Base-by-base conservation (phyloP, 2,888 invertebrate species). In the Lordiphosa fenestrarum region DNA sequence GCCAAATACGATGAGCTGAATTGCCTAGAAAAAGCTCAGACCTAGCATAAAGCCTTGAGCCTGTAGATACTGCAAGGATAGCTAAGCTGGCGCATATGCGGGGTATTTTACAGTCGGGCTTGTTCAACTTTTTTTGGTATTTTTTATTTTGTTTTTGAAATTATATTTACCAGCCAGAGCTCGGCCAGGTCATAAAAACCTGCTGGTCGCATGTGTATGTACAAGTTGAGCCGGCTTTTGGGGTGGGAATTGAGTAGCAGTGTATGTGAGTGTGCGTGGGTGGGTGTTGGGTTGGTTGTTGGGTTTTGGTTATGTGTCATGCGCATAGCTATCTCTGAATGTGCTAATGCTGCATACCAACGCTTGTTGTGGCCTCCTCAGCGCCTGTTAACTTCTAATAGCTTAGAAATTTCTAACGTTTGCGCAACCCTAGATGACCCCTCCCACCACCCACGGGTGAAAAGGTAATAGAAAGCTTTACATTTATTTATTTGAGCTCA, bases 321-420 rank as follows among this genome's bases (percentile, higher is more conserved):
- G 76, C 76, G 76, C 76, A 80, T 41, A 57, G 58, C 73, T 47
- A 46, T 19, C 53, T 39, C 19, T 25, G 57, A 73, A 65, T 85
- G 84, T 85, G 86, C 87, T 87, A 87, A 87, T 87, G 73, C 73
- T 87, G 73, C 73, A 70, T 69, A 48, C 41, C 73, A 65, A 59
- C 55, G 55, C 71, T 58, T 71, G 6, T 67, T 74, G 38, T 3
- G 3, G 1, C 6, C 2, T 65, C 41, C 66, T 88, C 73, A 15
- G 62, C 72, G 77, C 88, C 88, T 86, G 84, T 57, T 80, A 54
- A 42, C 80, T 86, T 88, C 88, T 88, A 88, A 88, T 88, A 86
- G 84, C 71, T 84, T 86, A 88, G 88, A 86, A 84, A 77, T 76
- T 78, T 81, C 86, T 84, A 87, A 86, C 69, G 66, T 47, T 58